Conservation (phyloP, 2,888 invertebrate species). For the Melitaea athalia region DNA sequence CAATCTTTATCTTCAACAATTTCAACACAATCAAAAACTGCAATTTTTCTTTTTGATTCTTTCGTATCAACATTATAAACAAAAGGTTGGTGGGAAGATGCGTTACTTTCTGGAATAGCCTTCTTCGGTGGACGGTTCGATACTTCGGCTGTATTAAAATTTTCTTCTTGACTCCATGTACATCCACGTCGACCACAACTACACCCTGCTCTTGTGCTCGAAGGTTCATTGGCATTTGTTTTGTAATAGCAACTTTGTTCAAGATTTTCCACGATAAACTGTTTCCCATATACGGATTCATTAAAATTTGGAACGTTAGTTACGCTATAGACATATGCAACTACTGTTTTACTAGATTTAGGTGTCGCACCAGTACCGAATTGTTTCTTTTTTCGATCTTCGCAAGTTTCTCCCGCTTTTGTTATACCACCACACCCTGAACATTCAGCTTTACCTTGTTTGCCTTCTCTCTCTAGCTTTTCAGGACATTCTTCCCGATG, state of each 20-base stretch:
- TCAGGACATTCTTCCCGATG: slow-evolving; percentile 67
- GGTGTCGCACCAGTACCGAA: slow-evolving; percentile 59
- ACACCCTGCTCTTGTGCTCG: slow-evolving; percentile 42
- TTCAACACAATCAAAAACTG: slow-evolving; percentile 57
- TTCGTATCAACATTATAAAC: slow-evolving; percentile 48
- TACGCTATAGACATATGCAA: slow-evolving; percentile 57
- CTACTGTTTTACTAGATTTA: slow-evolving; percentile 53
- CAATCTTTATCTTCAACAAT: slow-evolving; percentile 65
- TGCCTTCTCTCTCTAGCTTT: slow-evolving; percentile 38
- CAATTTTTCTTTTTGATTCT: slow-evolving; percentile 43
- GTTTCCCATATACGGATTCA: slow-evolving; percentile 51
- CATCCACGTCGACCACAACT: slow-evolving; percentile 44
- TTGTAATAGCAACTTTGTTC: slow-evolving; percentile 40
- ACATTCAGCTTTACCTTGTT: slow-evolving; percentile 48
- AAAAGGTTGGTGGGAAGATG: slow-evolving; percentile 42
- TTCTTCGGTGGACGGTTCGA: slow-evolving; percentile 38
- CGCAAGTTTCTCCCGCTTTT: slow-evolving; percentile 60
- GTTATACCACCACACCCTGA: slow-evolving; percentile 59
- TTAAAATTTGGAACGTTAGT: slow-evolving; percentile 53
- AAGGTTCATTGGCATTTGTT: slow-evolving; percentile 30
- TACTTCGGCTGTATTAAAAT: slow-evolving; percentile 31
- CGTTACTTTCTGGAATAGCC: slow-evolving; percentile 37
- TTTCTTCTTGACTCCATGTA: slow-evolving; percentile 31
- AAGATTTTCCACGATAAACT: slow-evolving; percentile 53
- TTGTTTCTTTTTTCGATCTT: slow-evolving; percentile 55